Percentiles rank a stretch among this genome's conserved stretches.
These are phyloP conservation scores for Mesitornis unicolor DNA, from an alignment of 2,113 vertebrate genomes.

Conservation along the genomic window DNA sequence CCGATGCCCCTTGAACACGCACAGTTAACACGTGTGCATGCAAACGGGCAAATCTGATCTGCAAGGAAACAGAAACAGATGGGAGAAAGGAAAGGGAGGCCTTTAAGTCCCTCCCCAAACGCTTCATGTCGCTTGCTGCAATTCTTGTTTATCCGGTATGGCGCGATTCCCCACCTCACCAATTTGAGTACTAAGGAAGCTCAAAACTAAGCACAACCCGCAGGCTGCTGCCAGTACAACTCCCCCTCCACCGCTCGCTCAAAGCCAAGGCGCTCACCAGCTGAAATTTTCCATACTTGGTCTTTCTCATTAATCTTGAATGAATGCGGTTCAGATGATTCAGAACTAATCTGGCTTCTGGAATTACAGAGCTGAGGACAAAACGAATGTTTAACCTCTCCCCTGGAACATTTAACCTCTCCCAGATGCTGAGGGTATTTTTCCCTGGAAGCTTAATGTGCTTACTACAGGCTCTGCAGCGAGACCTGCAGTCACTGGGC, in stretches of 20 bases:
- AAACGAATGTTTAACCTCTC: conserved; percentile 50
- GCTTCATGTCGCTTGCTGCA: not conserved
- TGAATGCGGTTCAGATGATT: conserved; percentile 51
- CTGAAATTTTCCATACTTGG: conserved; percentile 48
- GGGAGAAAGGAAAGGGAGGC: not conserved
- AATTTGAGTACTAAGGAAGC: not conserved
- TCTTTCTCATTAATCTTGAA: conserved; percentile 60
- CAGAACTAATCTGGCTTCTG: conserved; percentile 62
- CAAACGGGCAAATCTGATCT: not conserved
- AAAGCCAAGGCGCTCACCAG: conserved; percentile 8
- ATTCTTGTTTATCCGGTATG: not conserved
- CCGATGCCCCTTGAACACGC: not conserved
- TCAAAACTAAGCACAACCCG: not conserved
- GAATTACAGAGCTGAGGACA: conserved; percentile 59
- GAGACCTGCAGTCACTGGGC: not conserved
- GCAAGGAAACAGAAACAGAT: not conserved
- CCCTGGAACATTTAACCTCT: conserved; percentile 51
- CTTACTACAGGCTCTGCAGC: not conserved
- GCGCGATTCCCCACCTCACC: not conserved
- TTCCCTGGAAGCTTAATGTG: conserved; percentile 14
- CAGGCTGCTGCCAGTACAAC: not conserved
- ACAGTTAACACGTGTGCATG: not conserved
- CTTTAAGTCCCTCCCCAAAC: not conserved
- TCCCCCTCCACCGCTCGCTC: not conserved
- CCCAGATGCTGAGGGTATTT: conserved; percentile 33